These are phyloP conservation scores for Propsilocerus akamusi DNA, from an alignment of 1,140 invertebrate genomes.

Conservation along the genomic window DNA sequence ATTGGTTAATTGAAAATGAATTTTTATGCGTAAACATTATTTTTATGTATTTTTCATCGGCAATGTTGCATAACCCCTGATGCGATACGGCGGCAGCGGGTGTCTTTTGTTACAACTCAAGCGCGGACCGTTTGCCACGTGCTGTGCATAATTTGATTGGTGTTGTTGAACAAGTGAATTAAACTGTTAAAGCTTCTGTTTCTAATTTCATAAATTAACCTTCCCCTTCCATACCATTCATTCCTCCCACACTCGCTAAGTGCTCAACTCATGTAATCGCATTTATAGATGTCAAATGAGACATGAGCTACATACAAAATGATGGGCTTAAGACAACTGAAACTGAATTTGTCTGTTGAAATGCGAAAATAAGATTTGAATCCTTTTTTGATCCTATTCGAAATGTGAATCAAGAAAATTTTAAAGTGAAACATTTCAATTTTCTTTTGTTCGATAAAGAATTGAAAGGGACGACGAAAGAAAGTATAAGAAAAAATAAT, in stretches of 20 bases:
- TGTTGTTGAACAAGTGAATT: slow-evolving; percentile 1
- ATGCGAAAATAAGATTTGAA: not conserved
- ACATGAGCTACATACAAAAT: not conserved
- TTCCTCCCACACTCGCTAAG: too few species aligned
- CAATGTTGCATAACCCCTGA: too few species aligned
- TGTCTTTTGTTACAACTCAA: not conserved
- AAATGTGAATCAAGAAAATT: not conserved
- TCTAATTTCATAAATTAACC: slow-evolving; percentile 1
- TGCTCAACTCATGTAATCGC: not conserved
- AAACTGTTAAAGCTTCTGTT: too few species aligned
- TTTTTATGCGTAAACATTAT: too few species aligned
- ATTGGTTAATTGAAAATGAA: too few species aligned
- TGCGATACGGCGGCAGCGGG: not conserved
- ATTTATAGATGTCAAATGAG: not conserved
- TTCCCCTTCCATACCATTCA: too few species aligned
- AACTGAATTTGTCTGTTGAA: too few species aligned
- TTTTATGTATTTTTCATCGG: too few species aligned
- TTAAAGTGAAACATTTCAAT: slow-evolving; percentile 1
- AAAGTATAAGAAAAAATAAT: too few species aligned
- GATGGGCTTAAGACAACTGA: not conserved
- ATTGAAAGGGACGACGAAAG: not conserved
- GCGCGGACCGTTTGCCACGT: not conserved
- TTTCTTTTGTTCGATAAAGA: too few species aligned
- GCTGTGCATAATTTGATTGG: slow-evolving; percentile 1
- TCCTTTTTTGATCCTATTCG: too few species aligned